phyloP scores from a whole-genome alignment of 2,797 vertebrate species.

The Acridotheres tristis region DNA sequence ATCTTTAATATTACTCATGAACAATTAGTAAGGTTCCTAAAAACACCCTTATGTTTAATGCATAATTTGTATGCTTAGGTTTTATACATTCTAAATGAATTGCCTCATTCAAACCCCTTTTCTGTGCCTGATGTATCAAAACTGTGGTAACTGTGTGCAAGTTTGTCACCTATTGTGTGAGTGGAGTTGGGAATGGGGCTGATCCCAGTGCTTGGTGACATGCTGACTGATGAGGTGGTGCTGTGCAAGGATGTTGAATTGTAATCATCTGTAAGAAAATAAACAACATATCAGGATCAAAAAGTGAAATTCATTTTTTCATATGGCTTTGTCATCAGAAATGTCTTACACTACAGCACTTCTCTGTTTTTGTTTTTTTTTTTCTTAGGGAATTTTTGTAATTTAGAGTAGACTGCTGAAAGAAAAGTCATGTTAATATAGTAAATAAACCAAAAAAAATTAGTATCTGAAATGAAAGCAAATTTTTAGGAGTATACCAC shows the following conservation, averaged over 20 bases:
- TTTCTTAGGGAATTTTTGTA: not conserved
- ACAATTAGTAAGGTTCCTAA: not conserved
- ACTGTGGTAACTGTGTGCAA: conserved; percentile 45
- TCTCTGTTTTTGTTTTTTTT: not conserved
- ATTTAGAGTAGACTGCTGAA: not conserved
- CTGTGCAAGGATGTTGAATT: conserved; percentile 24
- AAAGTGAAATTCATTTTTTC: not conserved
- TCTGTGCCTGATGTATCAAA: not conserved
- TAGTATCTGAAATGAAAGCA: not conserved
- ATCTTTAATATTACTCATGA: not conserved
- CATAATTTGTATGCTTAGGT: not conserved
- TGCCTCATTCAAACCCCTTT: not conserved
- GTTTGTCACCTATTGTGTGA: conserved; percentile 73
- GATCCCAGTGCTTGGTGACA: conserved; percentile 26
- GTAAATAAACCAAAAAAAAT: not conserved
- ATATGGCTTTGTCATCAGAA: not conserved
- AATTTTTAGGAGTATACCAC: not conserved
- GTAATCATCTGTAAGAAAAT: conserved; percentile 69
- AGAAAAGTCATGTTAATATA: not conserved
- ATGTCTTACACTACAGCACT: not conserved
- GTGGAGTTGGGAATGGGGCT: not conserved
- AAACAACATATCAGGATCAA: conserved; percentile 48
- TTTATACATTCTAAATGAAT: not conserved
- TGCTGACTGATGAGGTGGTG: conserved; percentile 25
- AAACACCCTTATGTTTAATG: not conserved